These are phyloP conservation scores for Chloroclysta siterata DNA, from an alignment of 2,888 invertebrate genomes.

Conservation along the genomic window DNA sequence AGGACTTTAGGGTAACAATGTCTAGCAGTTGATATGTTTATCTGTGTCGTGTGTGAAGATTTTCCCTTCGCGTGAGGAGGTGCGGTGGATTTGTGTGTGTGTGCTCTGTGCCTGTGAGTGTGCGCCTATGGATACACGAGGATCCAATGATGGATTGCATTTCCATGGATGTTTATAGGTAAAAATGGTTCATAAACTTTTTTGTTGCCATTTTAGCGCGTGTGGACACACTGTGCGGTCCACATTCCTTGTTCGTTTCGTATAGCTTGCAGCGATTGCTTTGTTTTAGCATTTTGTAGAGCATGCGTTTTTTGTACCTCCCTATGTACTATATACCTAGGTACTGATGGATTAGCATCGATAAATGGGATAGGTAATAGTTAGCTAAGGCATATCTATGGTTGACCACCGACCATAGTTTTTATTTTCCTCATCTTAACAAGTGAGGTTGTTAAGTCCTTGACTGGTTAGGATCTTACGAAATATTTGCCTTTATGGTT, in stretches of 20 bases:
- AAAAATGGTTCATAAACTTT: slow-evolving; percentile 70
- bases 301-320: slow-evolving; percentile 56
- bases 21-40: slow-evolving; percentile 85
- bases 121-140: slow-evolving; percentile 70
- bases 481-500: slow-evolving; percentile 63
- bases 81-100: slow-evolving; percentile 78
- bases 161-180: slow-evolving; percentile 81
- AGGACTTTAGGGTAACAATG: slow-evolving; percentile 83
- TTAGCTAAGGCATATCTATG: not conserved
- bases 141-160: slow-evolving; percentile 84
- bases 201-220: slow-evolving; percentile 59
- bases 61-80: slow-evolving; percentile 85
- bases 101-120: slow-evolving; percentile 75
- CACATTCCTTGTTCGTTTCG: slow-evolving; percentile 45
- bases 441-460: slow-evolving; percentile 65
- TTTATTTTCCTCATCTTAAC: slow-evolving; percentile 59
- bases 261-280: slow-evolving; percentile 53
- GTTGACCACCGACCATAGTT: slow-evolving; percentile 30
- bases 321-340: slow-evolving; percentile 38
- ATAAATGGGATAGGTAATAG: slow-evolving; percentile 28
- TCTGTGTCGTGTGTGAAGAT: slow-evolving; percentile 85
- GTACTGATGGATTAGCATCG: slow-evolving; percentile 52
- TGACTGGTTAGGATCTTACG: slow-evolving; percentile 61
- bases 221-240: slow-evolving; percentile 53
- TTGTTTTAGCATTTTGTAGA: slow-evolving; percentile 61